These are phyloP conservation scores for Chrysopilus asiliformis DNA, from an alignment of 2,888 invertebrate genomes.

Conservation along the genomic window DNA sequence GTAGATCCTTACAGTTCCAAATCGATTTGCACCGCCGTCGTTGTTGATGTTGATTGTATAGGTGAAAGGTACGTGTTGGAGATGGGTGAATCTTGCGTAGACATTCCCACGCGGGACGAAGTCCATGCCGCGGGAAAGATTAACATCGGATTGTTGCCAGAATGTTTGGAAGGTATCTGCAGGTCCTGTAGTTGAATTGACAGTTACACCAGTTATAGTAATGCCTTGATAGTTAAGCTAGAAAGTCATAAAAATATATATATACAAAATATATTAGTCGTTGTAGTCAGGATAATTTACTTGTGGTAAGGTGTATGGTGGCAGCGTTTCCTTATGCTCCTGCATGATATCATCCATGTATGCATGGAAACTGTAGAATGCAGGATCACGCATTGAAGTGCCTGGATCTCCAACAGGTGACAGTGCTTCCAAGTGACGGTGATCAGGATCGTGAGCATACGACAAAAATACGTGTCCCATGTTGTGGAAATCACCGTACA, in stretches of 20 bases:
- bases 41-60: conserved; percentile 52
- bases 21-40: conserved; percentile 31
- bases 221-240: conserved; percentile 15
- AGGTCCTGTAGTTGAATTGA: conserved; percentile 27
- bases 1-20: conserved; percentile 53
- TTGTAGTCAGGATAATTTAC: conserved; percentile 30
- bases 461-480: conserved; percentile 66
- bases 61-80: conserved; percentile 58
- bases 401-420: conserved; percentile 69
- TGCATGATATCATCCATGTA: conserved; percentile 63
- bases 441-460: conserved; percentile 68
- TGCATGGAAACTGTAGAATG: conserved; percentile 77
- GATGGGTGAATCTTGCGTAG: conserved; percentile 58
- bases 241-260: too few relatives aligned
- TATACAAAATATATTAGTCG: too few relatives aligned
- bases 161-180: conserved; percentile 51
- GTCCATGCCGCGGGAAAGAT: conserved; percentile 68
- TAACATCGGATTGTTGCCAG: conserved; percentile 70
- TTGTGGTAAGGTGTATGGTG: conserved; percentile 40
- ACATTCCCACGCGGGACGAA: conserved; percentile 60
- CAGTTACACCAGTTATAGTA: conserved; percentile 18
- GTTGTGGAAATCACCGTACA: conserved; percentile 73
- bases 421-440: conserved; percentile 51
- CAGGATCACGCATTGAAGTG: conserved; percentile 74
- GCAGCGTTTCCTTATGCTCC: conserved; percentile 49